Evolutionary conservation across 1,140 invertebrate genomes (phyloP).

Genomic region (Tetramorium simillimum): DNA sequence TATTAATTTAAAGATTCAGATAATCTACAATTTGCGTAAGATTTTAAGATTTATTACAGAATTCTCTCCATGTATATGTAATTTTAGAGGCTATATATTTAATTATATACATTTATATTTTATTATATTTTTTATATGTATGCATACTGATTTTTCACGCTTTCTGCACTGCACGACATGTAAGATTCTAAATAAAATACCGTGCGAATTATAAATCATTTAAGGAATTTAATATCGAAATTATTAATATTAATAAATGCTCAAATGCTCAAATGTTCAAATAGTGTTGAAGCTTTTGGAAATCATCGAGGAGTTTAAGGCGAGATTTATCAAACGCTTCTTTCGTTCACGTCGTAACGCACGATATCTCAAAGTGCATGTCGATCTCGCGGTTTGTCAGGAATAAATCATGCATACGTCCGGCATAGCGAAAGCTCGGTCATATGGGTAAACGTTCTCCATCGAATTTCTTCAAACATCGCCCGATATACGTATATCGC

Average conservation of each 20-base stretch:
- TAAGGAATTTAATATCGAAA: background rate
- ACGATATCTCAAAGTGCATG: background rate
- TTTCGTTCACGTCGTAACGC: background rate
- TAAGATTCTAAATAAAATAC: too few species aligned
- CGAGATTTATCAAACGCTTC: background rate
- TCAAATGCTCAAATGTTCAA: too few species aligned
- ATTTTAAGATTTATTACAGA: background rate
- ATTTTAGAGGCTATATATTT: background rate
- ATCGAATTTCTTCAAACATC: background rate
- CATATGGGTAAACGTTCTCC: background rate
- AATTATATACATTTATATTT: background rate
- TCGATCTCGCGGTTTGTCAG: conserved; percentile 11
- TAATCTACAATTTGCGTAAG: background rate
- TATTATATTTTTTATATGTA: background rate
- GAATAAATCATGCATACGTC: conserved; percentile 48
- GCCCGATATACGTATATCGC: background rate
- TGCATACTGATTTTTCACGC: background rate
- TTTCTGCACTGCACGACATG: too few species aligned
- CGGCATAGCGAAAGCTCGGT: background rate
- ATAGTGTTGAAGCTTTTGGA: background rate
- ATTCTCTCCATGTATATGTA: background rate
- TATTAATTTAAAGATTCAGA: background rate
- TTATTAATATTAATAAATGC: background rate
- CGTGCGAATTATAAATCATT: background rate
- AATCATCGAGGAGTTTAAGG: background rate